Conservation (phyloP, 2,113 vertebrate genomes). For the Antigone vipio region DNA sequence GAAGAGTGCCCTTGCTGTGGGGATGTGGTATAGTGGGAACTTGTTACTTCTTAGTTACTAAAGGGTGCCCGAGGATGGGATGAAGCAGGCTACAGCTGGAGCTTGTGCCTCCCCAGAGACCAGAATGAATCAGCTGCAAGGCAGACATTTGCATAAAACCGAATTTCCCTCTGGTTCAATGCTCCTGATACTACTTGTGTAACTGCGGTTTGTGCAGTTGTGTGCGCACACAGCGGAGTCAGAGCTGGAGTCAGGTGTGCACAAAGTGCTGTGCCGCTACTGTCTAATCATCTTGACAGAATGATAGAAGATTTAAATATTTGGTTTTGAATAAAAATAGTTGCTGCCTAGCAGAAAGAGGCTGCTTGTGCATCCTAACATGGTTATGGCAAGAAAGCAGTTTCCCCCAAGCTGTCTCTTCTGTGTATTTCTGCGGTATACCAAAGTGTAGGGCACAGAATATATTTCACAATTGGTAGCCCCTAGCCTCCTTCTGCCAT, state of each 20-base stretch:
- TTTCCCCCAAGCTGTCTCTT: background rate
- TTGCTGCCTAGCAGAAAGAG: background rate
- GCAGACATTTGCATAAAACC: background rate
- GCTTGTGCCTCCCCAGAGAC: background rate
- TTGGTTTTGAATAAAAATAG: background rate
- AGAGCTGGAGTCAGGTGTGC: background rate
- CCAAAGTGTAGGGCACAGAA: background rate
- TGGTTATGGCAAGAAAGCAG: background rate
- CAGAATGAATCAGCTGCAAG: background rate
- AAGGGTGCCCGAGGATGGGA: background rate
- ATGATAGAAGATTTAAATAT: background rate
- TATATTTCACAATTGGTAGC: background rate
- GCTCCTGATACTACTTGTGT: rapidly evolving
- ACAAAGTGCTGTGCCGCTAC: background rate
- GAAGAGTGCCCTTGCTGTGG: rapidly evolving
- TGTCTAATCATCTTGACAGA: background rate
- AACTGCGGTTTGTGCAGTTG: background rate
- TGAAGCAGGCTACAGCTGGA: background rate
- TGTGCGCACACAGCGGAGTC: rapidly evolving
- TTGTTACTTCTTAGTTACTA: background rate
- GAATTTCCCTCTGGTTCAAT: background rate
- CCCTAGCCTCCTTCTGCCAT: background rate
- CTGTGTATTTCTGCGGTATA: background rate
- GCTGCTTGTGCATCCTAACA: background rate
- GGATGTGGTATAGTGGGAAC: rapidly evolving